Base-by-base conservation (phyloP, 92 coral and sea anemone species). In the Nematostella vectensis region DNA sequence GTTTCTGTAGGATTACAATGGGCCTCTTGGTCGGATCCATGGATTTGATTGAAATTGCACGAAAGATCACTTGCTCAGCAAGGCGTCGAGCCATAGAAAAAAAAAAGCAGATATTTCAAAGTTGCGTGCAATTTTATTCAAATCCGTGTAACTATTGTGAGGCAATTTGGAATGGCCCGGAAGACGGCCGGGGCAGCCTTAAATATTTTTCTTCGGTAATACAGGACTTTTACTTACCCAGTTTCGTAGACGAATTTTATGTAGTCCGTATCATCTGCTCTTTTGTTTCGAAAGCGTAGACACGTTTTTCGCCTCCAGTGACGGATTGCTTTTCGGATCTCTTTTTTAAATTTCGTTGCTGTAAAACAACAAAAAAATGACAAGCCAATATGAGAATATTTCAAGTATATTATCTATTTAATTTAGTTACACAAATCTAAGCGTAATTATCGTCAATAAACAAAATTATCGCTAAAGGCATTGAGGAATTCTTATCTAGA, bases 301-400 rank as follows among this genome's bases (percentile, higher is more conserved):
- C 99, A 93, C 36, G 99, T 93, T 48, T 76, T 81, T 29, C 79
- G 59, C 49, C 44, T 86, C 99, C 99, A 93, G 62, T 87, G 99
- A 52, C 83, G 72, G 24, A 93, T 71, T 6, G 88, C 99, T 57
- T 78, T 86, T 42, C 76, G 69, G 51, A 93, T 93, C 29, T 93
- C 88, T 50, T 30, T 65, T 69, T 74, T 82, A 26, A 88, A 82
- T 30, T 74, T 78, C 33, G 48, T 57, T 30, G 72, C 96, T 93
- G 55, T 49, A 25, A 50, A 11, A 52, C 29, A 25, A 57, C 42
- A n/a, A 47, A 55, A 21, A 18, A 37, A 44, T 56, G 47, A 39
- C 27, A 62, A 36, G 42, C 40, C 6, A 33, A 33, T n/a, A n/a
- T n/a, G n/a, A n/a, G n/a, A n/a, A n/a, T n/a, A n/a, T n/a, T n/a